Evolutionary conservation across 2,797 vertebrate species (phyloP), one percentile per base, ranked within the genome.

Genomic region (Aphelocoma californica): DNA sequence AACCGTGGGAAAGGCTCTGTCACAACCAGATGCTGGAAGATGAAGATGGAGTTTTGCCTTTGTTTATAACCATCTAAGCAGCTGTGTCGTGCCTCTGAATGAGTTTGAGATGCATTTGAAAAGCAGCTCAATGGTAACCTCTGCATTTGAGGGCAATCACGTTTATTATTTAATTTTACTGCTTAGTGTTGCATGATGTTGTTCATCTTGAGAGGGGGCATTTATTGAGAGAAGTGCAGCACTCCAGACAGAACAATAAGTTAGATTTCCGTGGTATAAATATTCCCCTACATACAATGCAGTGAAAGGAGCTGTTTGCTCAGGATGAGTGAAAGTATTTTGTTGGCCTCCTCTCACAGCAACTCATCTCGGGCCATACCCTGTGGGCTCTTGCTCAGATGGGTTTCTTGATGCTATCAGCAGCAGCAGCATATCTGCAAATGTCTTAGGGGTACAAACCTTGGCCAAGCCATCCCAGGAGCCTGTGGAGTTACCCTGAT

Each of bases 331-430:
- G 21, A 25, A 79, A 80, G 53, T 21, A 31, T 91, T 93, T 90
- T 79, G 23, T 64, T 86, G 85, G 50, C 26, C 70, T 84, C 9
- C 58, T 90, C 77, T 80, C 67, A 24, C 56, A 40, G 67, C 65
- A 82, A 20, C 58, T 80, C 71, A 73, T 50, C 70, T 38, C 0
- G 0, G 56, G 51, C 58, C 90, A 73, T 66, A 21, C 73, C 70
- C 75, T 29, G 60, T 51, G 75, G 71, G 56, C 42, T 69, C 24
- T 48, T 86, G 75, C 77, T 88, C 64, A 64, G 48, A 57, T 81
- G 66, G 24, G 45, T 88, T 90, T 71, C 53, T 88, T 51, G 88
- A 95, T 88, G 83, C 67, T 88, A 86, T 92, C 86, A 65, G 66
- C 8, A 84, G 44, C 29, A 24, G 48, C 73, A 88, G 61, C 38